Evolutionary conservation across 2,888 invertebrate species (phyloP).

Genomic region (Acleris literana): DNA sequence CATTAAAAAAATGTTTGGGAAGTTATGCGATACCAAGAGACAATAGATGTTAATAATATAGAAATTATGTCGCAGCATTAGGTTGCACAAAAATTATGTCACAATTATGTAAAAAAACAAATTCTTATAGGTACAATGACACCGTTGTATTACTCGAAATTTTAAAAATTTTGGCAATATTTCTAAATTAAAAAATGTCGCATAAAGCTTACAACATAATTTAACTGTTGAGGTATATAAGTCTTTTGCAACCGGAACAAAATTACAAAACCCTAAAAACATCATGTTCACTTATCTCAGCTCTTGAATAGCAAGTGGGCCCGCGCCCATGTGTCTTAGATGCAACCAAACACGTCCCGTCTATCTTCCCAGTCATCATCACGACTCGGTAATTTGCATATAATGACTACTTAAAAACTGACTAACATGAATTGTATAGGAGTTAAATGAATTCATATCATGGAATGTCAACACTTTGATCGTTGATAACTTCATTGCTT

Average conservation of each 20-base stretch:
- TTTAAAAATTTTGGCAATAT: no score
- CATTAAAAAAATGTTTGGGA: no score
- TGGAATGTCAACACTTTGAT: slow-evolving; percentile 66
- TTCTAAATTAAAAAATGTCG: no score
- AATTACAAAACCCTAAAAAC: not conserved
- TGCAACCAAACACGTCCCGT: slow-evolving; percentile 56
- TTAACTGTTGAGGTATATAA: no score
- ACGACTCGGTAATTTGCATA: slow-evolving; percentile 71
- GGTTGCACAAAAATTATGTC: no score
- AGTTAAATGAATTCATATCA: slow-evolving; percentile 61
- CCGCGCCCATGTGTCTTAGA: slow-evolving; percentile 31
- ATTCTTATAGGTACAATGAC: no score
- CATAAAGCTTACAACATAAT: no score
- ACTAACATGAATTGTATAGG: slow-evolving; percentile 63
- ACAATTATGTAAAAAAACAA: no score
- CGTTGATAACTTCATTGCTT: slow-evolving; percentile 58
- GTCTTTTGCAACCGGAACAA: not conserved
- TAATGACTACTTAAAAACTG: slow-evolving; percentile 74
- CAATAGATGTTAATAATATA: no score
- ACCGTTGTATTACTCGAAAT: no score
- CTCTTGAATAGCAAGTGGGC: slow-evolving; percentile 4
- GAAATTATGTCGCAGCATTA: no score
- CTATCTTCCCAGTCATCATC: slow-evolving; percentile 65
- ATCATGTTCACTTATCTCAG: not conserved
- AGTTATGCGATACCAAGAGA: no score